Base-by-base conservation (phyloP, 2,113 vertebrate genomes). In the Microcebus lehilahytsara region DNA sequence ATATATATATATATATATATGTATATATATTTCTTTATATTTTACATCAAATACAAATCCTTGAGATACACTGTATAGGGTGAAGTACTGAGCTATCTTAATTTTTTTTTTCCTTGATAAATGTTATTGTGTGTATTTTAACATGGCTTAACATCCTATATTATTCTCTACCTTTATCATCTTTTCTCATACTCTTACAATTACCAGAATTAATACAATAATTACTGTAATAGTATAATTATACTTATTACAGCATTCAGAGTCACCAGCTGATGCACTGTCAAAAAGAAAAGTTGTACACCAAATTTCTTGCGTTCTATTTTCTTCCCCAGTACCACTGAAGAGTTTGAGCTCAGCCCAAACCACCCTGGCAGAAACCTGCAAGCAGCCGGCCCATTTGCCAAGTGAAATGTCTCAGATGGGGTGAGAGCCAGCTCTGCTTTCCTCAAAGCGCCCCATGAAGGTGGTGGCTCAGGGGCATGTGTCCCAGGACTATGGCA, bases 221-320 rank as follows among this genome's bases (percentile, higher is more conserved):
- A 71, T 51, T 74, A 51, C 2, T 85, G 19, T 4, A 53, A n/a
- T 64, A 56, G 16, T 89, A 34, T 86, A 27, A 69, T 74, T 79
- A 66, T 85, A 60, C 46, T 27, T 27, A 11, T 27, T 11, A 62
- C 60, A 30, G 20, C 7, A 58, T 58, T 58, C 20, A 58, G 56
- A 0, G 85, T 80, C 72, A 0, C 22, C 5, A 1, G 88, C 91
- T 71, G 95, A 91, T 84, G 91, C 93, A 34, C 83, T 0, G 46
- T n/a, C 27, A 85, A 32, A 88, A 94, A 97, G 88, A n/a, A 88
- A 94, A 97, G 97, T 97, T 95, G 94, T 56, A 32, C 64, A 58
- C 14, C 3, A 53, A 87, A 40, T 89, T 64, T 23, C 64, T 62
- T 30, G 85, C 3, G 56, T 20, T 8, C 80, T 51, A 6, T 88